phyloP scores from a whole-genome alignment of 2,797 vertebrate genomes.

The Nyctibius grandis region DNA sequence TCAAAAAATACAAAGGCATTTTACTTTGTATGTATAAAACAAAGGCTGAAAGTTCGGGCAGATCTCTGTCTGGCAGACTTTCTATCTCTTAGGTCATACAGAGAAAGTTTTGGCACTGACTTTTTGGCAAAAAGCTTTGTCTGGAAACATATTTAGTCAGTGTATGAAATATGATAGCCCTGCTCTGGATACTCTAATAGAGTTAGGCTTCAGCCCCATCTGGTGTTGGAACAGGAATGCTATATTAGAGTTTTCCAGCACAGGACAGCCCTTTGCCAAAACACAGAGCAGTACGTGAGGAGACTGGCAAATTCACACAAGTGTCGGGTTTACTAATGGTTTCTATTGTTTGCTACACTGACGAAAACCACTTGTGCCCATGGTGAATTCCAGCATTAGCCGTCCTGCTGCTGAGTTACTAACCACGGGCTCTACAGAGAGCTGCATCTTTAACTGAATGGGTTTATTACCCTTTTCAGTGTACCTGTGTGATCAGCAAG shows the following conservation, averaged over 20 bases:
- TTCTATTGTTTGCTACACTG: neutral
- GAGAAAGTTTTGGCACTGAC: slow-evolving; percentile 47
- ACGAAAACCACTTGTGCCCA: neutral
- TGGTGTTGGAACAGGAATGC: slow-evolving; percentile 62
- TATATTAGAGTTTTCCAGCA: neutral
- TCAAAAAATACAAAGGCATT: neutral
- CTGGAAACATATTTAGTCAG: slow-evolving; percentile 58
- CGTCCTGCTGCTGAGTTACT: neutral
- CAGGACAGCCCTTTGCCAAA: neutral
- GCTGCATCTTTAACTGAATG: neutral
- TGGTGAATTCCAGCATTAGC: neutral
- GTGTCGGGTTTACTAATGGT: neutral
- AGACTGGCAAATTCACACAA: neutral
- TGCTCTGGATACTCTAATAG: neutral
- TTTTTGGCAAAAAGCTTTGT: slow-evolving; percentile 60
- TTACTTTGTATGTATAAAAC: neutral
- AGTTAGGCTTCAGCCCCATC: slow-evolving; percentile 74
- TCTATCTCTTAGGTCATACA: slow-evolving; percentile 30
- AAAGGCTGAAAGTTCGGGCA: slow-evolving; percentile 6
- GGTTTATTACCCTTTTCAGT: neutral
- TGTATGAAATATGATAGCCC: slow-evolving; percentile 20
- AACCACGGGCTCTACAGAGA: neutral
- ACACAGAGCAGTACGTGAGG: neutral
- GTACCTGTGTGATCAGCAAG: neutral
- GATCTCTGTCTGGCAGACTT: neutral